Base-by-base conservation (phyloP, 2,888 invertebrate species). In the Cataglyphis rosenhaueri region DNA sequence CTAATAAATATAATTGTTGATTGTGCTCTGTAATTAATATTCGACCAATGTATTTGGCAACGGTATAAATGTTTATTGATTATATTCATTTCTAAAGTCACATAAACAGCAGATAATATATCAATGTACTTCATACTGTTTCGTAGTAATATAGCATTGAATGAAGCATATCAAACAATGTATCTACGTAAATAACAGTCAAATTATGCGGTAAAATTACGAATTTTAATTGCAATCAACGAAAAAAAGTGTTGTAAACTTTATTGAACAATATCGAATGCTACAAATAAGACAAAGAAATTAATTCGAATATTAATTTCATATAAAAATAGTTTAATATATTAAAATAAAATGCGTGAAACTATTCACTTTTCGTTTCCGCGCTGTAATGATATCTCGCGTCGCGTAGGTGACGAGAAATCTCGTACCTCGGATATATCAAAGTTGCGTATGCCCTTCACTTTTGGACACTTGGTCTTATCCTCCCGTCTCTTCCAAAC, bases 381-480 rank as follows among this genome's bases (percentile, higher is more conserved):
- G 29, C 62, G 12, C 10, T 15, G 5, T n/a, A 48, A 35, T 25
- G 52, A 75, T 32, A 75, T 32, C 62, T 57, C 64, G 25, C n/a
- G 44, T 8, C 48, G 48, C 8, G 12, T n/a, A 44, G 21, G 15
- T 62, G 35, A 12, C 25, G 15, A 21, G n/a, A 25, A 41, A 12
- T 5, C 29, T 32, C 84, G 82, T 91, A 97, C 98, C 95, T 96
- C 96, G 87, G 97, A 95, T 89, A 98, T 95, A 95, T 98, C 97
- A 92, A 98, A 98, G 95, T 98, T 97, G 61, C 96, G 96, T 73
- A 97, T 96, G 21, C 97, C 97, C 94, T 97, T 97, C 85, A 98
- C 98, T 95, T 96, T 96, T 0, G 97, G 97, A 91, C 97, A 97
- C 93, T 97, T 96, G 21, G 95, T 95, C 91, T 96, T 96, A 93